Evolutionary conservation across 2,113 vertebrate species (phyloP).

Genomic region (Rallus limicola): DNA sequence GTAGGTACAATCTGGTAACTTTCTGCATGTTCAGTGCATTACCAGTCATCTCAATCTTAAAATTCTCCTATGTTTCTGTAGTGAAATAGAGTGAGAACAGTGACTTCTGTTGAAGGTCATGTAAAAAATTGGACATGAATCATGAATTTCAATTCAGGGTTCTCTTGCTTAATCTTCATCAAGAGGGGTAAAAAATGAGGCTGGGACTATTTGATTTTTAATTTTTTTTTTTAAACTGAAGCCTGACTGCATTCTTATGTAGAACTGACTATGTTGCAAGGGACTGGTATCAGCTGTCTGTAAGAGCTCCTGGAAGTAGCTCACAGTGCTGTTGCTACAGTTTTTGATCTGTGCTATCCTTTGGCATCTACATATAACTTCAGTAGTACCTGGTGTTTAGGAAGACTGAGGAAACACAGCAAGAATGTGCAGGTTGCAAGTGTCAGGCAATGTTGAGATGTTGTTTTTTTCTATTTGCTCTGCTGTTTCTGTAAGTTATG

Average conservation of each 20-base stretch:
- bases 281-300: neutral
- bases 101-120: neutral
- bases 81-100: neutral
- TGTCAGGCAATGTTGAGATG: neutral
- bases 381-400: neutral
- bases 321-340: neutral
- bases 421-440: neutral
- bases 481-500: neutral
- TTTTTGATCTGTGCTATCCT: neutral
- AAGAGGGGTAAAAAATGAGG: neutral
- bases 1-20: neutral
- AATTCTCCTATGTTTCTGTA: neutral
- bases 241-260: constrained; percentile 36
- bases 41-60: neutral
- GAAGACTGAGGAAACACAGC: neutral
- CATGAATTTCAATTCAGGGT: neutral
- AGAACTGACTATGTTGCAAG: neutral
- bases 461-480: neutral
- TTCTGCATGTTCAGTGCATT: fast-evolving
- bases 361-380: neutral
- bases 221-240: neutral
- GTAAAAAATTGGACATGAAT: neutral
- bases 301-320: neutral
- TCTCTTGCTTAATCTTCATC: neutral
- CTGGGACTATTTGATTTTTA: neutral